Evolutionary conservation across 2,888 invertebrate species (phyloP).

Genomic region (Icerya purchasi): DNA sequence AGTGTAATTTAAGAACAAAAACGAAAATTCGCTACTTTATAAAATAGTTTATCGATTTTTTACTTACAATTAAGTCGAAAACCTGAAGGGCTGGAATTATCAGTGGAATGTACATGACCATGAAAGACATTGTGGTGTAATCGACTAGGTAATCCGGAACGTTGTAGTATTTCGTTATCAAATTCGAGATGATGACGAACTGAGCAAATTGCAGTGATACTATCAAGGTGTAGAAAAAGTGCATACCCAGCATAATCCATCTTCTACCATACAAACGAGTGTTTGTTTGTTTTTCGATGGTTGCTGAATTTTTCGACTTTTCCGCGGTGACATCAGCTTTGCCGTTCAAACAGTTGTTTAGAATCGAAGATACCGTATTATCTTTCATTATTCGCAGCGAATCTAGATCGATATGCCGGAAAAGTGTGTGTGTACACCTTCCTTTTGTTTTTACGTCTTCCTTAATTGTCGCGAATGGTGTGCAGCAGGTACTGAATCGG

Average conservation of each 20-base stretch:
- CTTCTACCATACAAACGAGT: conserved; percentile 40
- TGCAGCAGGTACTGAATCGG: too few species aligned
- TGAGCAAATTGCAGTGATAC: conserved; percentile 96
- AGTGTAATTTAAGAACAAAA: too few species aligned
- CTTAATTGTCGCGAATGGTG: too few species aligned
- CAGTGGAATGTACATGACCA: conserved; percentile 89
- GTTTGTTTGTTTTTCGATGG: too few species aligned
- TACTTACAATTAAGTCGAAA: conserved; percentile 72
- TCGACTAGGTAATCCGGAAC: conserved; percentile 52
- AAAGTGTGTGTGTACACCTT: too few species aligned
- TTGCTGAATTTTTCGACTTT: too few species aligned
- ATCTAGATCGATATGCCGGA: too few species aligned
- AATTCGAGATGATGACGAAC: conserved; percentile 77
- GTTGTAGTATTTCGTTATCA: conserved; percentile 55
- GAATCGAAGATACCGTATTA: neutral
- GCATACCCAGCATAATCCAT: conserved; percentile 69
- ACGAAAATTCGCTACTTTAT: neutral
- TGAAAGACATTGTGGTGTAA: conserved; percentile 95
- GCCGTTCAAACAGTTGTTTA: neutral
- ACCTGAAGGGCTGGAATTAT: conserved; percentile 95
- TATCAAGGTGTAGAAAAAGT: conserved; percentile 70
- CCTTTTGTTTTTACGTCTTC: too few species aligned
- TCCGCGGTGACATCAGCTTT: too few species aligned
- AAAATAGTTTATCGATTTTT: neutral
- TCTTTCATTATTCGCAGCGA: too few species aligned